These are phyloP conservation scores for Drosophila mimica DNA, from an alignment of 2,888 invertebrate genomes.

Conservation along the genomic window DNA sequence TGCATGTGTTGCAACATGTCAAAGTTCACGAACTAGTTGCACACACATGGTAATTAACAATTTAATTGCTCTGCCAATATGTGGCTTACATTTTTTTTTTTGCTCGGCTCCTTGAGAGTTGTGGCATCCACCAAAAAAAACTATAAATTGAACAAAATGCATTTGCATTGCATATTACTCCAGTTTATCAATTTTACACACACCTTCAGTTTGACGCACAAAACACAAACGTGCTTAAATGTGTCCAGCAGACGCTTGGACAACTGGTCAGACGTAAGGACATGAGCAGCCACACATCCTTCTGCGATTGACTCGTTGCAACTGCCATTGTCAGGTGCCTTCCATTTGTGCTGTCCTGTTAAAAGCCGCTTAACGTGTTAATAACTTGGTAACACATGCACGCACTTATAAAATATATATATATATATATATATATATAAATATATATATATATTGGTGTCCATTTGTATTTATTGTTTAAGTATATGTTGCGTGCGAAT, in stretches of 20 bases:
- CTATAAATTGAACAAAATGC: conserved; percentile 38
- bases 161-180: conserved; percentile 67
- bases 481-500: conserved; percentile 58
- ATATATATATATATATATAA: not conserved
- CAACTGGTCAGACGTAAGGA: not conserved
- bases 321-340: conserved; percentile 45
- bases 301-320: conserved; percentile 9
- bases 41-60: conserved; percentile 72
- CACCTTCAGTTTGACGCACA: conserved; percentile 1
- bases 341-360: conserved; percentile 52
- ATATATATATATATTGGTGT: not conserved
- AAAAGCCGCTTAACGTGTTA: conserved; percentile 51
- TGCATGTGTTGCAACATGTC: conserved; percentile 36
- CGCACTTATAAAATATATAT: conserved; percentile 1
- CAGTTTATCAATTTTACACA: conserved; percentile 29
- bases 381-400: conserved; percentile 49
- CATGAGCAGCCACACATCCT: not conserved
- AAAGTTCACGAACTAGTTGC: conserved; percentile 63
- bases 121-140: not conserved
- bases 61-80: conserved; percentile 75
- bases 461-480: conserved; percentile 32
- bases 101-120: not conserved
- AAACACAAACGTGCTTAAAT: conserved; percentile 1
- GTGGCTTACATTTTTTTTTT: conserved; percentile 31
- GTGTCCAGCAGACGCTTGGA: not conserved